Base-by-base conservation (phyloP, 2,113 vertebrate genomes). In the Ctenodactylus gundi region DNA sequence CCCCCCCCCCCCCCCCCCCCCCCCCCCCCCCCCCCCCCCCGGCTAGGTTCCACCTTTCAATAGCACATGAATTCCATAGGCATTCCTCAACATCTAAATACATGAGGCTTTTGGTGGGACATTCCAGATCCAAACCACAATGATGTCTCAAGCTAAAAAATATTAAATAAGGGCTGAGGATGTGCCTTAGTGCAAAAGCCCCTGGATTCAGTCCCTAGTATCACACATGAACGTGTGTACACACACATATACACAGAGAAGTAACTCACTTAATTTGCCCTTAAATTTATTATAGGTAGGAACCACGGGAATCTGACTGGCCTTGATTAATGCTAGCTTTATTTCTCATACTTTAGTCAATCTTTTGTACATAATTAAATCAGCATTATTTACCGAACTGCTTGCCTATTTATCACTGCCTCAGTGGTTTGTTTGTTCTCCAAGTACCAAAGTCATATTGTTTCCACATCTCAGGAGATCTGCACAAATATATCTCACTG, bases 301-400 rank as follows among this genome's bases (percentile, higher is more conserved):
- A 53, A 27, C 77, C 65, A 91, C 49, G 86, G 67, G 51, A 85
- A 83, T 94, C 94, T 92, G 46, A 88, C 60, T 87, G 41, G 80
- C 83, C 62, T 90, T 93, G 64, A 85, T 86, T 93, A 90, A 94
- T 94, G 39, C n/a, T 94, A 91, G n/a, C 46, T 80, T 94, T 88
- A 92, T 94, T 85, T 95, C 39, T 92, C 89, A 86, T 41, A 31
- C 23, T 39, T 78, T 73, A 77, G 44, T 95, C 78, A 87, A 95
- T 34, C 46, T 87, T 73, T 80, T 20, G 15, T 46, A 94, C 65
- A 94, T 95, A 96, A 93, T 91, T 97, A 91, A 92, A 92, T 93
- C 29, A 72, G 17, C 49, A 77, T 90, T 85, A 88, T 80, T 78
- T 94, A 57, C 70, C 91, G 60, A 94, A 95, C 1, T 88, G 62